Base-by-base conservation (phyloP, 2,888 invertebrate species). In the Hipparchia sbordonii region DNA sequence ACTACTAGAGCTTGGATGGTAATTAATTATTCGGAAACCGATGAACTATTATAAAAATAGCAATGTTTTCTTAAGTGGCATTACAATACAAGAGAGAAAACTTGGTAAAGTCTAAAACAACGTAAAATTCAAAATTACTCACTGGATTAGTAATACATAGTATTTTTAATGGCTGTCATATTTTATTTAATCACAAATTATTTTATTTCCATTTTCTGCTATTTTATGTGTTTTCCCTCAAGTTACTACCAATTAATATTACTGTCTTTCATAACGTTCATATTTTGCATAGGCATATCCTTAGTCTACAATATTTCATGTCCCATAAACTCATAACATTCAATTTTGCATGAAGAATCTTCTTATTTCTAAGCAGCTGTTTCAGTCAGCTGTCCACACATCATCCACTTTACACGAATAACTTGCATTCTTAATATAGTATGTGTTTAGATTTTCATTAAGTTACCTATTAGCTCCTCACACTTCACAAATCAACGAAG, bases 351-450 rank as follows among this genome's bases (percentile, higher is more conserved):
- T 61, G 39, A 57, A 45, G 13, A 45, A 52, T 61, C 51, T 45
- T 51, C 68, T 76, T 77, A 80, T 81, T 78, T 75, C 77, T 77
- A 73, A 69, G 75, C 86, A 85, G 82, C 81, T 85, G 84, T 77
- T 80, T 77, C 79, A 80, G 74, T 69, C 80, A 79, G 82, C 84
- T 84, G 84, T 83, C 83, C 78, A 81, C 77, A 71, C 72, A 73
- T 74, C 69, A 56, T 61, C 71, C 63, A 68, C 60, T 39, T 39
- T 46, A 59, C 68, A 33, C 69, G 73, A 65, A 48, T 59, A 68
- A 13, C 67, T 12, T 48, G 57, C 70, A 74, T 74, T 73, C 74
- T 70, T 70, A 39, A 67, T 63, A 73, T 73, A 48, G 70, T 67
- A 70, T 67, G 67, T 63, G 62, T 67, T 70, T 67, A 74, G 66